Conservation (phyloP, 92 coral and sea anemone species). For the Zoanthus gigantus region DNA sequence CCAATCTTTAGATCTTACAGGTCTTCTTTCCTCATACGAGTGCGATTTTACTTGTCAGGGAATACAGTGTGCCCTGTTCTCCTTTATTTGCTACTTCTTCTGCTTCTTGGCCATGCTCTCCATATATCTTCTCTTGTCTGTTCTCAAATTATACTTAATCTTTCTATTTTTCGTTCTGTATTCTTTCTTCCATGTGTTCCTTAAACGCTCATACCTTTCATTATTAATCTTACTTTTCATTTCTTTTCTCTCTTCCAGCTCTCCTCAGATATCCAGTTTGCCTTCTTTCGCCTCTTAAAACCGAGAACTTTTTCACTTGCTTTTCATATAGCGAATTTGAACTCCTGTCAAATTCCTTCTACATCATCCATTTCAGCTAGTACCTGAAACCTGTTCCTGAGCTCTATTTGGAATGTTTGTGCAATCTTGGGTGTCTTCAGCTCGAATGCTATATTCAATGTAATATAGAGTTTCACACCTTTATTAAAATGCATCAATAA, state of each 20-base stretch:
- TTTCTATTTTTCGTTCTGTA: neutral
- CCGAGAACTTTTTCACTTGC: neutral
- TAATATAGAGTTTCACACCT: neutral
- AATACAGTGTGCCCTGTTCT: constrained; percentile 35
- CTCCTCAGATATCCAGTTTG: constrained; percentile 26
- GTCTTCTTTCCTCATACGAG: neutral
- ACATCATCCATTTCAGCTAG: constrained; percentile 26
- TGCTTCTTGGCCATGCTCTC: constrained; percentile 36
- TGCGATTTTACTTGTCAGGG: constrained; percentile 30
- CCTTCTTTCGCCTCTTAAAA: neutral
- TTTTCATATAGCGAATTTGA: constrained; percentile 5
- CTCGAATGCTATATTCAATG: too few species aligned
- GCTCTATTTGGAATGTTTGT: constrained; percentile 21
- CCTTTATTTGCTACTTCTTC: constrained; percentile 35
- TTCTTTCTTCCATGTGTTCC: constrained; percentile 7
- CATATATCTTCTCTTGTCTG: constrained; percentile 37
- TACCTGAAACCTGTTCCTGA: constrained; percentile 32
- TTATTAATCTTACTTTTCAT: constrained; percentile 22
- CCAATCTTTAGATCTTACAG: constrained; percentile 34
- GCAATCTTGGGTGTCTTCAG: constrained; percentile 30
- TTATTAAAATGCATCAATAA: neutral
- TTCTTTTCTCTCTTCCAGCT: constrained; percentile 26
- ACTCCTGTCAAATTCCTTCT: neutral
- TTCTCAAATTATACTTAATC: constrained; percentile 12
- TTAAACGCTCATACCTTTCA: constrained; percentile 22